phyloP scores from a whole-genome alignment of 2,888 invertebrate species.

The Hedya salicella region DNA sequence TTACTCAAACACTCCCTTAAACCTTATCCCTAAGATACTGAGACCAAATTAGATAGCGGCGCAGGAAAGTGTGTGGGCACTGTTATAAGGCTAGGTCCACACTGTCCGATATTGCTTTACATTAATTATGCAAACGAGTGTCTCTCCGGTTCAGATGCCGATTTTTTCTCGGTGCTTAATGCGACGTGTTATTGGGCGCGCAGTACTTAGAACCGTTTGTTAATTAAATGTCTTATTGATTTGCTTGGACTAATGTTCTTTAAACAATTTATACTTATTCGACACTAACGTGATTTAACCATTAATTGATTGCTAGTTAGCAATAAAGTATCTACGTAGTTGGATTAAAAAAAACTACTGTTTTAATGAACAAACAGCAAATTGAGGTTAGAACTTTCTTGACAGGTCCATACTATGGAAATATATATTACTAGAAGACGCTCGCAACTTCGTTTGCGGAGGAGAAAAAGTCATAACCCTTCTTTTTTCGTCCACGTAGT shows the following conservation, averaged over 20 bases:
- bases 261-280: not conserved
- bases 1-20: constrained; percentile 10
- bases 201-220: constrained; percentile 12
- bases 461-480: no score
- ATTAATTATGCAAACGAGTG: constrained; percentile 43
- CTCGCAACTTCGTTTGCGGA: no score
- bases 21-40: constrained; percentile 35
- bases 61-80: not conserved
- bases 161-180: constrained; percentile 39
- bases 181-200: constrained; percentile 32
- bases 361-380: no score
- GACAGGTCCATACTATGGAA: no score
- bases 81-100: constrained; percentile 39
- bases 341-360: no score
- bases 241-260: constrained; percentile 1
- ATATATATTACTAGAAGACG: no score
- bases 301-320: no score
- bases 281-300: no score
- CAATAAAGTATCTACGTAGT: no score
- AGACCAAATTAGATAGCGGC: constrained; percentile 16
- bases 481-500: no score
- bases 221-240: constrained; percentile 30
- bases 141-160: constrained; percentile 35
- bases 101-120: constrained; percentile 40
- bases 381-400: no score